Conservation (phyloP, 2,888 invertebrate genomes). For the Hybos culiciformis region DNA sequence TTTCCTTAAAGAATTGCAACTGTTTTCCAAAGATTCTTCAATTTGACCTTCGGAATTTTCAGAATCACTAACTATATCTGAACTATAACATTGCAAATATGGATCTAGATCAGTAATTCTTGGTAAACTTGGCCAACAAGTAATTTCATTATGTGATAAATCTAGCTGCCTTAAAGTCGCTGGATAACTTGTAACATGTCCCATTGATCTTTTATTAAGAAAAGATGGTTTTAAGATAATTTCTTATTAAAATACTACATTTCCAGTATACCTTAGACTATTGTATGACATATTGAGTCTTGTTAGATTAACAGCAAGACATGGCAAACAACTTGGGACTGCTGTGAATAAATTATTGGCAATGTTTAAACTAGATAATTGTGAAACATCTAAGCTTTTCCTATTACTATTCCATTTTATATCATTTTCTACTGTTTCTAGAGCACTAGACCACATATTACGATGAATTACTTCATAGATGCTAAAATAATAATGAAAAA, state of each 20-base stretch:
- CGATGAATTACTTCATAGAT: conserved; percentile 51
- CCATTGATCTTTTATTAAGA: conserved; percentile 47
- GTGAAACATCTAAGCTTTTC: conserved; percentile 43
- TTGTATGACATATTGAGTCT: conserved; percentile 87
- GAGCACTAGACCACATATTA: conserved; percentile 58
- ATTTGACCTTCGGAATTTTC: conserved; percentile 18
- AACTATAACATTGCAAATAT: conserved; percentile 59
- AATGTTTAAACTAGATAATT: conserved; percentile 65
- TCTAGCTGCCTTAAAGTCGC: conserved; percentile 80
- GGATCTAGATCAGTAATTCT: conserved; percentile 50
- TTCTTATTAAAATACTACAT: too few relatives aligned
- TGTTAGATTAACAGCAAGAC: conserved; percentile 74
- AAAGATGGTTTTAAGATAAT: too few relatives aligned
- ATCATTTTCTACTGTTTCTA: conserved; percentile 54
- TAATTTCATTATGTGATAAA: conserved; percentile 81
- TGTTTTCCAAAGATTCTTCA: conserved; percentile 18
- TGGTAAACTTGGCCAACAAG: conserved; percentile 78
- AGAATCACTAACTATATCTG: too few relatives aligned
- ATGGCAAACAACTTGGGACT: conserved; percentile 79
- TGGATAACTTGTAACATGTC: conserved; percentile 82
- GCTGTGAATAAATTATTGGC: conserved; percentile 82
- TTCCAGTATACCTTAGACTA: conserved; percentile 39
- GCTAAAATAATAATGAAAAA: conserved; percentile 7
- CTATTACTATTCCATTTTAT: conserved; percentile 40
- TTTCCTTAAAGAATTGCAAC: conserved; percentile 45